These are phyloP conservation scores for Watersipora subatra DNA, from an alignment of 1,140 invertebrate genomes.

Conservation along the genomic window DNA sequence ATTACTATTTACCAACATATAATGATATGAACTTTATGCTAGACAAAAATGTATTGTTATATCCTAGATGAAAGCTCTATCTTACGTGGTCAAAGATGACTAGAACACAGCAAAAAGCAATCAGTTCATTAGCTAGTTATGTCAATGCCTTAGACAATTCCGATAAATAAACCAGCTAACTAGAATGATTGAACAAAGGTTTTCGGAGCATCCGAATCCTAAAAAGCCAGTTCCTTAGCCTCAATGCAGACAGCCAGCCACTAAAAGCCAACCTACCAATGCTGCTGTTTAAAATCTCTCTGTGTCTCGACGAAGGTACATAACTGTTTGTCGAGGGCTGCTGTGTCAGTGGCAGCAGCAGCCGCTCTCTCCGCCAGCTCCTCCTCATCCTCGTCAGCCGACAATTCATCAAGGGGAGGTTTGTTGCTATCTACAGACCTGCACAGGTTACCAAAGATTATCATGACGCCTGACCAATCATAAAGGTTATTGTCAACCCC, in stretches of 20 bases:
- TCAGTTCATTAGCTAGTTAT: no score
- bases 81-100: no score
- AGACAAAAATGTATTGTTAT: no score
- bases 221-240: not conserved
- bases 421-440: not conserved
- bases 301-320: conserved; percentile 93
- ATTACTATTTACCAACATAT: no score
- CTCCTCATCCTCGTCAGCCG: not conserved
- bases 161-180: no score
- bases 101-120: no score
- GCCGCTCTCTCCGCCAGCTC: conserved; percentile 1
- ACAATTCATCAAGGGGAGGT: not conserved
- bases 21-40: no score
- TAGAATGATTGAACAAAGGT: no score
- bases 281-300: conserved; percentile 95
- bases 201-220: no score
- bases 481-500: no score
- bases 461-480: not conserved
- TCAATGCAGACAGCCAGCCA: not conserved
- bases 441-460: not conserved
- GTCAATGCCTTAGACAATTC: no score
- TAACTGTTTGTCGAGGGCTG: conserved; percentile 73
- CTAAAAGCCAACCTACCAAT: conserved; percentile 42
- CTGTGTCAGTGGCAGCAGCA: conserved; percentile 55
- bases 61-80: no score